Evolutionary conservation across 1,140 invertebrate species (phyloP).

Genomic region (Euwallacea similis): DNA sequence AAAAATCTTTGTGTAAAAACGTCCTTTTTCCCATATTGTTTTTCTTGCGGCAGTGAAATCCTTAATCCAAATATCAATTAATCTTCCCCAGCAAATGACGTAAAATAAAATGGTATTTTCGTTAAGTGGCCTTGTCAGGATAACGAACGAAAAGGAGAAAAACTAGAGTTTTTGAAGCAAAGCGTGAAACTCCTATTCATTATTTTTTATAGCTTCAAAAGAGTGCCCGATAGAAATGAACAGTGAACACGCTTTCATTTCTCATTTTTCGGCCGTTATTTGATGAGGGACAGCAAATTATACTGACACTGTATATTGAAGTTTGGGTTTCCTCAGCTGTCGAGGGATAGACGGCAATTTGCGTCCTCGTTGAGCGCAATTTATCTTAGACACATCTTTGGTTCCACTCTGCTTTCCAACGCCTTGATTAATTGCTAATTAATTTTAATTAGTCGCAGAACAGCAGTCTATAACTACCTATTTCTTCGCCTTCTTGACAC

Average conservation of each 20-base stretch:
- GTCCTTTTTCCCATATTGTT: background rate
- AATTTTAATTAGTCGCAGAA: constrained; percentile 14
- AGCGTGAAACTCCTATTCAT: background rate
- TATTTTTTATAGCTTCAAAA: background rate
- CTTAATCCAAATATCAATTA: constrained; percentile 25
- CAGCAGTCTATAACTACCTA: constrained; percentile 13
- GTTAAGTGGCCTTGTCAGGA: constrained; percentile 10
- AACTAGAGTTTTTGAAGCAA: background rate
- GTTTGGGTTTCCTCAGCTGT: no score
- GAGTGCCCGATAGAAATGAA: background rate
- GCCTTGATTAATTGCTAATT: constrained; percentile 17
- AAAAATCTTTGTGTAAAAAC: background rate
- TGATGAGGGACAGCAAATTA: no score
- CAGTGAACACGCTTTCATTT: background rate
- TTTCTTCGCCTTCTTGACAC: background rate
- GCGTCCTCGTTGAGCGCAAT: no score
- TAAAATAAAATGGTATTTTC: constrained; percentile 16
- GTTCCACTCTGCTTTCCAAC: constrained; percentile 9
- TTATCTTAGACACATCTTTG: constrained; percentile 11
- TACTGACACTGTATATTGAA: no score
- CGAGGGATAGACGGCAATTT: no score
- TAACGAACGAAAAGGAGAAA: background rate
- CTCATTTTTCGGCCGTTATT: no score
- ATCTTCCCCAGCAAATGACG: constrained; percentile 10
- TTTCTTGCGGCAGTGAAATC: constrained; percentile 8